Base-by-base conservation (phyloP, 1,140 invertebrate species). In the Lepidurus packardi region DNA sequence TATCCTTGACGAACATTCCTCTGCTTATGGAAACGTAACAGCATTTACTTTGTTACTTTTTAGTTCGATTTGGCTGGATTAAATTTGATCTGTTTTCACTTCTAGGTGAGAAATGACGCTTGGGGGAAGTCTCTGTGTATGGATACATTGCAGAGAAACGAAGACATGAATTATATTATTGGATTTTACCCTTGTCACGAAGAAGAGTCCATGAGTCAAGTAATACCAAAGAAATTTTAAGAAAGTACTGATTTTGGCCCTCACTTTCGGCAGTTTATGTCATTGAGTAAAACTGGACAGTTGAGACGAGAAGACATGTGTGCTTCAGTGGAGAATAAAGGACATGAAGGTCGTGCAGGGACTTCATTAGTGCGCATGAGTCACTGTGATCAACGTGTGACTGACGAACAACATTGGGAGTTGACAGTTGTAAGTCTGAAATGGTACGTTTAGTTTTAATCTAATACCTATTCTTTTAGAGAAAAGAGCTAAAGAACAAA, bases 1-100 rank as follows among this genome's bases (percentile, higher is more conserved):
- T 85, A 90, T 96, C 75, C 91, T 92, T 11, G 93, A 94, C 80
- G 89, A 93, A 83, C 90, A 96, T 83, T 91, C 92, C 2, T 84
- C 87, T 73, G 92, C 89, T 10, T 95, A 91, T 85, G 95, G 95
- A 79, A 85, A 86, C 82, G 90, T 85, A 83, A 85, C 81, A 82
- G 77, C 45, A 13, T 78, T 75, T 79, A 21, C 77, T 80, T 34
- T 73, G 81, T 74, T 81, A 80, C 53, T 78, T 77, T 74, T 83
- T 79, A 77, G 77, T 65, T 45, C 76, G 80, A 77, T 77, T 81
- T n/a, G 79, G 79, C 43, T 79, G n/a, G 76, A 78, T 44, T 81
- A 79, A 9, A 11, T 45, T 79, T 78, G 13, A 24, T 79, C 41
- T 43, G 34, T n/a, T 16, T 42, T 80, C 74, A 77, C 78, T 79